phyloP scores from a whole-genome alignment of 1,140 invertebrate species.

The Phocides pigmalion region DNA sequence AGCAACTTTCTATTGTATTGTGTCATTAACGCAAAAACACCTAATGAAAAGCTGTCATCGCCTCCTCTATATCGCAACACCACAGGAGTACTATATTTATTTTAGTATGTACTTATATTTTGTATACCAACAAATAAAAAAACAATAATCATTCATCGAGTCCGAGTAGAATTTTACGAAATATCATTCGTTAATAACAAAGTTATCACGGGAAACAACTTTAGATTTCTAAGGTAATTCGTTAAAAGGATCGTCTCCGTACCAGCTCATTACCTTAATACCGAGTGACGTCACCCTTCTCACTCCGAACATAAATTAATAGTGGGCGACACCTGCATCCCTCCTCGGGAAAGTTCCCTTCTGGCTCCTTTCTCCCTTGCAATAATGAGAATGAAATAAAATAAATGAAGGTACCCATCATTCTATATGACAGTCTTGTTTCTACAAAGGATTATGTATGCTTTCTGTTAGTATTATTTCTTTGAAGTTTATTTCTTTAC shows the following conservation, averaged over 20 bases:
- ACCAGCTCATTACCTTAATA: slow-evolving; percentile 24
- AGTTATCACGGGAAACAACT: neutral
- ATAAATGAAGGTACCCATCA: slow-evolving; percentile 16
- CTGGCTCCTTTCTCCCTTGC: neutral
- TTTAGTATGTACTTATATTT: too few species aligned
- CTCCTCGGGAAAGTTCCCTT: neutral
- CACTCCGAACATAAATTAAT: slow-evolving; percentile 23
- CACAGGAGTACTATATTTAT: too few species aligned
- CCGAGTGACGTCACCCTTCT: slow-evolving; percentile 21
- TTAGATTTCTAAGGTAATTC: slow-evolving; percentile 7
- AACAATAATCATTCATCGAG: too few species aligned
- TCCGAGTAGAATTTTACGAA: too few species aligned
- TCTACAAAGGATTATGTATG: neutral
- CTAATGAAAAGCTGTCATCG: too few species aligned
- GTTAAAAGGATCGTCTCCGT: slow-evolving; percentile 9
- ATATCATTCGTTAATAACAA: too few species aligned
- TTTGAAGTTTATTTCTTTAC: too few species aligned
- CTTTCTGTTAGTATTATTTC: too few species aligned
- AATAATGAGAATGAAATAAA: slow-evolving; percentile 7
- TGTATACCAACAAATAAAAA: too few species aligned
- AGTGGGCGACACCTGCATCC: slow-evolving; percentile 25
- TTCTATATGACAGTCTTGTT: slow-evolving; percentile 3
- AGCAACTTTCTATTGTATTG: too few species aligned
- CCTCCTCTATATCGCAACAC: too few species aligned
- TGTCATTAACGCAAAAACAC: too few species aligned